phyloP scores from a whole-genome alignment of 2,888 invertebrate genomes.

The Monopis laevigella region DNA sequence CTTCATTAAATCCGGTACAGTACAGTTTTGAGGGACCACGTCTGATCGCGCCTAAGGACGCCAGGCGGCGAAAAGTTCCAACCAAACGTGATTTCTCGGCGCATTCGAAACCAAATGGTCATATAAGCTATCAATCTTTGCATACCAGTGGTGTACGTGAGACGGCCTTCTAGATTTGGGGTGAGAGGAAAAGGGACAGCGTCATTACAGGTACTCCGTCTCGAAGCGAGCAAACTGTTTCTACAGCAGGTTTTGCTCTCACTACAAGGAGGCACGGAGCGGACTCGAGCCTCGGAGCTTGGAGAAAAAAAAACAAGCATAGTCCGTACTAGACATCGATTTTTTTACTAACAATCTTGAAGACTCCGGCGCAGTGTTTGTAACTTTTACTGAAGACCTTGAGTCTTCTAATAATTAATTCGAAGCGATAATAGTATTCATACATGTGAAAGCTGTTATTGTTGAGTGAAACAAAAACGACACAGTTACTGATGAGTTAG shows the following conservation, averaged over 20 bases:
- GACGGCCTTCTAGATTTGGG: slow-evolving; percentile 38
- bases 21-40: slow-evolving; percentile 5
- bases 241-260: slow-evolving; percentile 65
- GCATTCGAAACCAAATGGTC: slow-evolving; percentile 66
- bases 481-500: slow-evolving; percentile 10
- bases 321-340: slow-evolving; percentile 24
- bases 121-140: slow-evolving; percentile 68
- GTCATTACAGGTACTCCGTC: slow-evolving; percentile 51
- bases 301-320: slow-evolving; percentile 40
- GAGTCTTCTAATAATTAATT: background rate
- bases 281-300: slow-evolving; percentile 56
- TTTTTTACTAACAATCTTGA: slow-evolving; percentile 3
- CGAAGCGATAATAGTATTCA: slow-evolving; percentile 1
- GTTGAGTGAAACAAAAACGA: slow-evolving; percentile 10
- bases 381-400: slow-evolving; percentile 5
- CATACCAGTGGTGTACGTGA: slow-evolving; percentile 64
- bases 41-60: slow-evolving; percentile 42
- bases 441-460: slow-evolving; percentile 7
- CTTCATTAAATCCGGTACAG: slow-evolving; percentile 1
- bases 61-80: slow-evolving; percentile 61
- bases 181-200: slow-evolving; percentile 54
- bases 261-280: slow-evolving; percentile 59
- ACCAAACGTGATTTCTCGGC: slow-evolving; percentile 65
- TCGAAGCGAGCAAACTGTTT: slow-evolving; percentile 56
- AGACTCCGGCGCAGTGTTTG: slow-evolving; percentile 6